A percentile compares a stretch with the other conserved stretches of the same genome.
Conservation (phyloP, 1,140 invertebrate genomes). For the Caenorhabditis brenneri region DNA sequence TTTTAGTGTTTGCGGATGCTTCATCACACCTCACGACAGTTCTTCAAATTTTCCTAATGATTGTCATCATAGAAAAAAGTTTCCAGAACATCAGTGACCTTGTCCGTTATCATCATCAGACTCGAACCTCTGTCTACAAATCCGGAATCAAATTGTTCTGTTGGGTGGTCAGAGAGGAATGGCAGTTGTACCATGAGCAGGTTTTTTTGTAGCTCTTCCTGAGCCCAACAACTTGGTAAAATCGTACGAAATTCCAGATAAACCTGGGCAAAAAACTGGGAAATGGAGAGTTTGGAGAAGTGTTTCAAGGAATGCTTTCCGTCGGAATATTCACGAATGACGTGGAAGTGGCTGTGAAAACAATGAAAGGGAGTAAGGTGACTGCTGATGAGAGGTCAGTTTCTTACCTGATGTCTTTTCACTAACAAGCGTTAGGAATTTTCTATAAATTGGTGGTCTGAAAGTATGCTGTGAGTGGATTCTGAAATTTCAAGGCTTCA, state of each 20-base stretch:
- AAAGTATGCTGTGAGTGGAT: too few species aligned
- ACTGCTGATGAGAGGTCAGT: constrained; percentile 46
- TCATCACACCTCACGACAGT: too few species aligned
- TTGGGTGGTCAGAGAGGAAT: constrained; percentile 39
- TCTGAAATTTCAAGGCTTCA: too few species aligned
- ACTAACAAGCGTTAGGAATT: too few species aligned
- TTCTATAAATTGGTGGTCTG: too few species aligned
- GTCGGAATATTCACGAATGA: constrained; percentile 40
- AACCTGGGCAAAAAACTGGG: constrained; percentile 44
- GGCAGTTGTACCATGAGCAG: constrained; percentile 55
- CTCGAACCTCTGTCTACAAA: background rate
- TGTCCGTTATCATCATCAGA: constrained; percentile 36
- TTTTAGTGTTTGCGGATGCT: too few species aligned
- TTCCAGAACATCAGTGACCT: constrained; percentile 45
- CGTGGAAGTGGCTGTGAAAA: constrained; percentile 49
- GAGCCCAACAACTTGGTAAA: too few species aligned
- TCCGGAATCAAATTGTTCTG: constrained; percentile 17
- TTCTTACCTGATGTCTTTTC: too few species aligned
- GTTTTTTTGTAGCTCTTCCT: too few species aligned
- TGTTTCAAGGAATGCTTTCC: constrained; percentile 40
- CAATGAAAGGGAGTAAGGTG: constrained; percentile 29
- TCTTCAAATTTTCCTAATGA: too few species aligned
- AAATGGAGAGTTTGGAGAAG: constrained; percentile 51
- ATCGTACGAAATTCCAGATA: too few species aligned
- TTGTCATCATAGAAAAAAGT: too few species aligned